phyloP scores from a whole-genome alignment of 2,888 invertebrate genomes.

The Diarsia dahlii region DNA sequence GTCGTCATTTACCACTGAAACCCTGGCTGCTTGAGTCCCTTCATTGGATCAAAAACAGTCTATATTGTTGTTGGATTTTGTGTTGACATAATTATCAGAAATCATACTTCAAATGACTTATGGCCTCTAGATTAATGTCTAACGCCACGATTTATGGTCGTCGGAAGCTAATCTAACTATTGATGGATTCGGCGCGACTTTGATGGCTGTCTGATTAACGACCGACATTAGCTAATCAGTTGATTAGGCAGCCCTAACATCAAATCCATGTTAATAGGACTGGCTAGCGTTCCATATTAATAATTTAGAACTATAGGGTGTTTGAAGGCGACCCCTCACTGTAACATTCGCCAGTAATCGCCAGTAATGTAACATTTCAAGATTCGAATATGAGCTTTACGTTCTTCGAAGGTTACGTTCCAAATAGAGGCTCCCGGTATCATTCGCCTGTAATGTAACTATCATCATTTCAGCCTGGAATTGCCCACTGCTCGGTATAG shows the following conservation, averaged over 20 bases:
- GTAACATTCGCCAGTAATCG: not conserved
- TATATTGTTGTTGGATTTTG: not conserved
- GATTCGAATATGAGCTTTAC: not conserved
- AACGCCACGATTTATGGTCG: slow-evolving; percentile 27
- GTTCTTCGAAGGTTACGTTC: not conserved
- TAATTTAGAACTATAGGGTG: not conserved
- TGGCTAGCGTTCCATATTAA: not conserved
- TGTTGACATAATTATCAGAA: slow-evolving; percentile 14
- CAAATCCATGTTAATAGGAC: not conserved
- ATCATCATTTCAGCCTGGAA: too few species aligned
- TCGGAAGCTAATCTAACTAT: slow-evolving; percentile 30
- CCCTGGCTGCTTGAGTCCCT: not conserved
- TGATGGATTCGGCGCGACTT: slow-evolving; percentile 9
- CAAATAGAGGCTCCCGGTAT: not conserved
- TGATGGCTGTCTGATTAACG: slow-evolving; percentile 28
- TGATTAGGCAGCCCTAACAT: slow-evolving; percentile 17
- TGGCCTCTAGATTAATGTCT: slow-evolving; percentile 7
- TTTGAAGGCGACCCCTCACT: not conserved
- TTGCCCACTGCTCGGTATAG: too few species aligned
- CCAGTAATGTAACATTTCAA: not conserved
- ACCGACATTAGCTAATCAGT: slow-evolving; percentile 31
- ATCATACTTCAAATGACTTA: slow-evolving; percentile 1
- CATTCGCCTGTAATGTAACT: not conserved
- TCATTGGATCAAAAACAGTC: not conserved
- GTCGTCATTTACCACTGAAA: too few species aligned